phyloP scores from a whole-genome alignment of 2,113 vertebrate species.

The Myiagra hebetior region DNA sequence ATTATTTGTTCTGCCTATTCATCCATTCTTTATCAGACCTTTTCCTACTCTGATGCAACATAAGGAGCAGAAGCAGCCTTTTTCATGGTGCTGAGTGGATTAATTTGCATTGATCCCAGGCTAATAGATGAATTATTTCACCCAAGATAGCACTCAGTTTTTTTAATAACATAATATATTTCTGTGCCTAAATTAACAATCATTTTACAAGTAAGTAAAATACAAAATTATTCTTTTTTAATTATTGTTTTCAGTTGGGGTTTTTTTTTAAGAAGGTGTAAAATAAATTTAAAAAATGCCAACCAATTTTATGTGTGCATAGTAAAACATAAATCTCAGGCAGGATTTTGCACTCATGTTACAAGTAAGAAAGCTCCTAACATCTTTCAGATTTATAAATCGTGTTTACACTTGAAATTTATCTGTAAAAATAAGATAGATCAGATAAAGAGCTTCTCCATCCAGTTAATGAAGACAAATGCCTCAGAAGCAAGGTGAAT shows the following conservation, averaged over 20 bases:
- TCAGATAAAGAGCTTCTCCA: background rate
- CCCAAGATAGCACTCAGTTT: background rate
- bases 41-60: conserved; percentile 5
- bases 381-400: background rate
- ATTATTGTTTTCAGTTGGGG: background rate
- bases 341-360: background rate
- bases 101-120: conserved; percentile 29
- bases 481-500: background rate
- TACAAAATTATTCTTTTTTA: background rate
- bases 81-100: conserved; percentile 34
- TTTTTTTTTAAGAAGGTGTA: background rate
- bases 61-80: background rate
- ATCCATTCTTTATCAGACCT: conserved; percentile 54
- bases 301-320: background rate
- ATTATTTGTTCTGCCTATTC: conserved; percentile 65
- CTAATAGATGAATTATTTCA: conserved; percentile 43
- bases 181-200: background rate
- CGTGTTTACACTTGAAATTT: background rate
- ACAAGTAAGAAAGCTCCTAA: background rate
- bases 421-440: background rate
- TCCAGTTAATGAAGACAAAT: background rate
- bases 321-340: background rate
- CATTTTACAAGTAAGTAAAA: background rate
- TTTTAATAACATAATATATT: conserved; percentile 31
- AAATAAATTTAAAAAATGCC: background rate